Base-by-base conservation (phyloP, 2,888 invertebrate species). In the Drosophila anomalata region DNA sequence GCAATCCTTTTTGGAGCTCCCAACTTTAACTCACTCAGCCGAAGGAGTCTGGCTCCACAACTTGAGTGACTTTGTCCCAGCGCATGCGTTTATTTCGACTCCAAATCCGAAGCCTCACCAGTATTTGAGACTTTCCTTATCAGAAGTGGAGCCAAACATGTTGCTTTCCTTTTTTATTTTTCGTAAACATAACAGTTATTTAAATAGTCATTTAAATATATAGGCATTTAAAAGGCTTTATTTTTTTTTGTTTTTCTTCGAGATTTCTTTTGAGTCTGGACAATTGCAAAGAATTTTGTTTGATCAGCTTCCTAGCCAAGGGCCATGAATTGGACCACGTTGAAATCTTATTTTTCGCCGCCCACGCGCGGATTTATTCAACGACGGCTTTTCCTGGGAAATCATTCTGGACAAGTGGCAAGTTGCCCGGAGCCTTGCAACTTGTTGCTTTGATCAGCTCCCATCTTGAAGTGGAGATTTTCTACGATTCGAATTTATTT, bases 391-490 rank as follows among this genome's bases (percentile, higher is more conserved):
- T 66, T 66, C 46, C 46, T 33, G 36, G 46, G 65, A 65, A 66
- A 31, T 53, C 29, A 20, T 39, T 46, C 17, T 65, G 53, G 36
- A 26, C 67, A 66, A 65, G 65, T 65, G 66, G 66, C 65, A 53
- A 31, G 24, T 39, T 3, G 39, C 65, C 65, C 2, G 54, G 31
- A 39, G 46, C 39, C 31, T 1, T 53, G 46, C 36, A 53, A 66
- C 65, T 65, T 65, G 65, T 65, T 65, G 65, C 65, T 65, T 65
- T 65, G 65, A 65, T 65, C 65, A 65, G 67, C 67, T 31, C 17
- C 39, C 39, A 39, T 46, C 46, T 39, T 12, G 29, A 47, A 39
- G 53, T 20, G n/a, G 46, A 53, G n/a, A 24, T 39, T 36, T 53
- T 26, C 46, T 17, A 22, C 63, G 4, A 52, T 17, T 22, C 36